Conservation (phyloP, 2,797 vertebrate genomes). For the Eurystomus glaucurus region DNA sequence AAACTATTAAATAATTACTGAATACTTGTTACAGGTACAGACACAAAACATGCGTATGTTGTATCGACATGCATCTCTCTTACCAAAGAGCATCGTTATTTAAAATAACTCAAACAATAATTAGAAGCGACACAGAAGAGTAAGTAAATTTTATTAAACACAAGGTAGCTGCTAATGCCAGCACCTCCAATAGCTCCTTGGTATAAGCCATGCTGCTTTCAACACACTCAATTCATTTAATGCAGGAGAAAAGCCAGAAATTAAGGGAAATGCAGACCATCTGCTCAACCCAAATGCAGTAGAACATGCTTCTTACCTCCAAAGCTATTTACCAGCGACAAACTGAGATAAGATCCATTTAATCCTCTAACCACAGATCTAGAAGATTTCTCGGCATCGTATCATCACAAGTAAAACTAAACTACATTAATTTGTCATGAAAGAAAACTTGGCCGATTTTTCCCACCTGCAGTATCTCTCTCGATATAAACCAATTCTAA, state of each 20-base stretch:
- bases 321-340: conserved; percentile 62
- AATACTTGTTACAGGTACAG: neutral
- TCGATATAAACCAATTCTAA: neutral
- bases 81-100: neutral
- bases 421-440: neutral
- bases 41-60: neutral
- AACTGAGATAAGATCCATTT: conserved; percentile 37
- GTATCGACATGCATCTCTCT: neutral
- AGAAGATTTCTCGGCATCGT: neutral
- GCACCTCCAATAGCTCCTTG: conserved; percentile 64
- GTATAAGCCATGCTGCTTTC: conserved; percentile 45
- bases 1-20: conserved; percentile 5
- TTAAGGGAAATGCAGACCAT: conserved; percentile 77
- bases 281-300: conserved; percentile 83
- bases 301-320: conserved; percentile 78
- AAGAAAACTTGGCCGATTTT: conserved; percentile 40
- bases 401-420: conserved; percentile 3
- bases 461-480: neutral
- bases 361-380: conserved; percentile 36
- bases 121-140: conserved; percentile 16
- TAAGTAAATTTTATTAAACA: conserved; percentile 45
- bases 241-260: conserved; percentile 77
- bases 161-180: conserved; percentile 69
- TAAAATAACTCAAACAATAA: conserved; percentile 27
- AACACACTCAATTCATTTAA: conserved; percentile 72